phyloP scores from a whole-genome alignment of 2,888 invertebrate species.

The Metacarcinus magister region DNA sequence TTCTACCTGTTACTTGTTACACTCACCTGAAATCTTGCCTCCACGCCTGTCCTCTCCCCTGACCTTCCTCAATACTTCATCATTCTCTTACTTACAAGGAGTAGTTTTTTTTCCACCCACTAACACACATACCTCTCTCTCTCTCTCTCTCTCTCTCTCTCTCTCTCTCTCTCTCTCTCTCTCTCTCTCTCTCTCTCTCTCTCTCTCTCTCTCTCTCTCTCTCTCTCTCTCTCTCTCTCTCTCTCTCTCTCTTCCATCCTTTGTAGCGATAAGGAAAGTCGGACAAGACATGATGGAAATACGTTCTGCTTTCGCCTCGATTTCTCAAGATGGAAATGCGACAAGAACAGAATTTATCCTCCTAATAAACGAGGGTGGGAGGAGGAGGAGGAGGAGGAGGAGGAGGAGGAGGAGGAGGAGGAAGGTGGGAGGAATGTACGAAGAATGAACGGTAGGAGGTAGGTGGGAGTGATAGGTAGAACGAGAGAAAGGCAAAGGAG shows the following conservation, averaged over 20 bases:
- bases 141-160: background rate
- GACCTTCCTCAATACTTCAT: background rate
- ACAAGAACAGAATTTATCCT: background rate
- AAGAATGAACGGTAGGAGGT: background rate
- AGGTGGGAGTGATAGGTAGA: background rate
- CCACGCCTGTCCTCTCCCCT: constrained; percentile 10
- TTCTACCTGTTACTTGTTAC: background rate
- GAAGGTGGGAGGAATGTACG: background rate
- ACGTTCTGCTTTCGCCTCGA: background rate
- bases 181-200: constrained; percentile 48
- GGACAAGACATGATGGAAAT: constrained; percentile 12
- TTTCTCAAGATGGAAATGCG: background rate
- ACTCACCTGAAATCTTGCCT: background rate
- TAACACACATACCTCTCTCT: background rate
- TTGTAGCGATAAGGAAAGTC: background rate
- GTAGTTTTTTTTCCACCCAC: background rate
- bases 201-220: constrained; percentile 48
- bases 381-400: background rate
- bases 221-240: constrained; percentile 32
- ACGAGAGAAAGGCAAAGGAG: background rate
- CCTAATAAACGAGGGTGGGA: background rate
- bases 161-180: constrained; percentile 44
- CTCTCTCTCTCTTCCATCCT: background rate
- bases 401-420: background rate
- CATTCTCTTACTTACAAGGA: background rate